phyloP scores from a whole-genome alignment of 2,797 vertebrate genomes.

The Sylvia borin region DNA sequence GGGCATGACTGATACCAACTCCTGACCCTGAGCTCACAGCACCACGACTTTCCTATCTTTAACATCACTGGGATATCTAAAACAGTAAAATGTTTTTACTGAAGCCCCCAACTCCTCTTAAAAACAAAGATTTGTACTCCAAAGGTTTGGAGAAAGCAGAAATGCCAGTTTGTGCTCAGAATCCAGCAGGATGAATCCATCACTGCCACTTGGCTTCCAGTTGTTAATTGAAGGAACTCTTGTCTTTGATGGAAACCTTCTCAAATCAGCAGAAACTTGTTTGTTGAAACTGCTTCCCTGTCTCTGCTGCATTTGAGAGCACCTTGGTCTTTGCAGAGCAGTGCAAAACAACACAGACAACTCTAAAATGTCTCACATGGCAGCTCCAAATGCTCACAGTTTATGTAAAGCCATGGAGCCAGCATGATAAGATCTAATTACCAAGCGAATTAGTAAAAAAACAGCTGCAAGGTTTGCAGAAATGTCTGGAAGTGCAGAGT shows the following conservation, averaged over 20 bases:
- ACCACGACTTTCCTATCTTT: not conserved
- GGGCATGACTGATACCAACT: not conserved
- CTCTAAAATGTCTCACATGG: constrained; percentile 18
- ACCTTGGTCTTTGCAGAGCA: not conserved
- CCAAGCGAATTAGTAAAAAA: constrained; percentile 66
- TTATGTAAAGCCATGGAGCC: constrained; percentile 71
- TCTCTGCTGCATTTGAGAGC: not conserved
- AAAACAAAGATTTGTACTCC: not conserved
- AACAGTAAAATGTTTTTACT: not conserved
- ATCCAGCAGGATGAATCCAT: not conserved
- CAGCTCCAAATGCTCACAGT: constrained; percentile 64
- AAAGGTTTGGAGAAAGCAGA: not conserved
- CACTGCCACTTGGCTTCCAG: not conserved
- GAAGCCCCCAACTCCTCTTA: not conserved
- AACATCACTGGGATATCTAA: not conserved
- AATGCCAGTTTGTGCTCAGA: not conserved
- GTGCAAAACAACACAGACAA: not conserved
- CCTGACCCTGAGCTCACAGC: not conserved
- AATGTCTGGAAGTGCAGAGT: constrained; percentile 54
- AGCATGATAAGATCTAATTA: constrained; percentile 72
- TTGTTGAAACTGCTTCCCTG: not conserved
- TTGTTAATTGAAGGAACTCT: not conserved
- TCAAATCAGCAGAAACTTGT: not conserved
- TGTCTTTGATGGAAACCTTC: not conserved
- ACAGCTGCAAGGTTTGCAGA: constrained; percentile 72